phyloP scores from a whole-genome alignment of 2,888 invertebrate species.

The Dorcus hopei region DNA sequence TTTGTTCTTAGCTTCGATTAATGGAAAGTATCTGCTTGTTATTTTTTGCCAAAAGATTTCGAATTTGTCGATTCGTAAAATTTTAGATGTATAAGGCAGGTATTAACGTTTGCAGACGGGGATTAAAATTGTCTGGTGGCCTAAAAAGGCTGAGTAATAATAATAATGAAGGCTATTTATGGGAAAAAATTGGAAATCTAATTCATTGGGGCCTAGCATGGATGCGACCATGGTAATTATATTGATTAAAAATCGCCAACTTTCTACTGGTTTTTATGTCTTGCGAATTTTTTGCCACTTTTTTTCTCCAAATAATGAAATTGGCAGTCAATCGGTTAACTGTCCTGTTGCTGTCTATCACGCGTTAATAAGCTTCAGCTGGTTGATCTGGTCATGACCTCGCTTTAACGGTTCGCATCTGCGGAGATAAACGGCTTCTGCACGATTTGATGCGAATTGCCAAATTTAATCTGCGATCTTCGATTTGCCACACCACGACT shows the following conservation, averaged over 20 bases:
- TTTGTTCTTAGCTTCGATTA: neutral
- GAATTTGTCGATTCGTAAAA: neutral
- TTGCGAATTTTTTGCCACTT: no score
- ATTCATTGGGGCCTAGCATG: no score
- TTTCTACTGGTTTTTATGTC: no score
- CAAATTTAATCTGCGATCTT: constrained; percentile 2
- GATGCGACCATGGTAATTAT: no score
- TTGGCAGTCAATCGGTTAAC: neutral
- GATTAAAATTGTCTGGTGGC: no score
- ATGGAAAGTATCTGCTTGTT: neutral
- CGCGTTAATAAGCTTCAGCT: neutral
- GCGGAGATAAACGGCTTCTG: neutral
- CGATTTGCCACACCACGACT: neutral
- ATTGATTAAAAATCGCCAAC: no score
- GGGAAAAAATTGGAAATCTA: no score
- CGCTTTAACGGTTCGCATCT: neutral
- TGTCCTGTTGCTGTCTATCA: neutral
- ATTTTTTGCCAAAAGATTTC: neutral
- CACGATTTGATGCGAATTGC: neutral
- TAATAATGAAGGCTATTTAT: no score
- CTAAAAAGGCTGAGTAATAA: no score
- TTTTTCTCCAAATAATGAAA: neutral
- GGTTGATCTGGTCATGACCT: neutral
- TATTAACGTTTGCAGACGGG: no score
- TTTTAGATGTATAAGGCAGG: neutral